Conservation (phyloP, 2,113 vertebrate genomes). For the Myocastor coypus region DNA sequence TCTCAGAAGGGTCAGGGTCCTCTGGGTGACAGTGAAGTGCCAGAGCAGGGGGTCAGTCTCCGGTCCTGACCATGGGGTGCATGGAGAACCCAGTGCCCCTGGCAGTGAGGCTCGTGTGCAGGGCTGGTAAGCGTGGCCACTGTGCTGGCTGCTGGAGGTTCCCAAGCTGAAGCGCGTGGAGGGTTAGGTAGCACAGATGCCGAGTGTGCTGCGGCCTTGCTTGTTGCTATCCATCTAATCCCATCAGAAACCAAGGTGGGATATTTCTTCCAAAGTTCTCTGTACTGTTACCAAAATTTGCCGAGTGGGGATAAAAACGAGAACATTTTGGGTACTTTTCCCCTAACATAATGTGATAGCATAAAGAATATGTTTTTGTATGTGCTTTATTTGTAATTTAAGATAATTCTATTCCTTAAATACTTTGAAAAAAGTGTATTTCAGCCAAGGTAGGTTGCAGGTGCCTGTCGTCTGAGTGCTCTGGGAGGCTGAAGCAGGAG, state of each 20-base stretch:
- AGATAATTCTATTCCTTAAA: neutral
- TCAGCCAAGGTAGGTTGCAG: neutral
- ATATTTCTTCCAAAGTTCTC: neutral
- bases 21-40: neutral
- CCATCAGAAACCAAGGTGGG: neutral
- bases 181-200: neutral
- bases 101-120: neutral
- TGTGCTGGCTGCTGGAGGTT: neutral
- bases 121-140: neutral
- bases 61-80: accelerated
- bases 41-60: neutral
- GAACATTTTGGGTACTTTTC: neutral
- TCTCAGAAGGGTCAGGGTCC: neutral
- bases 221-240: neutral
- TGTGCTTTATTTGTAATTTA: neutral
- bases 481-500: neutral
- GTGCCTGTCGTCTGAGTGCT: neutral
- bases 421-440: neutral
- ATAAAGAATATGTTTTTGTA: neutral
- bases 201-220: neutral
- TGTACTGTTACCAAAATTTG: neutral
- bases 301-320: neutral
- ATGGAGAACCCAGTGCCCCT: neutral
- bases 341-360: neutral
- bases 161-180: neutral